Evolutionary conservation across 1,140 invertebrate species (phyloP), one percentile per base, ranked within the genome.

Genomic region (Ectropis grisescens): DNA sequence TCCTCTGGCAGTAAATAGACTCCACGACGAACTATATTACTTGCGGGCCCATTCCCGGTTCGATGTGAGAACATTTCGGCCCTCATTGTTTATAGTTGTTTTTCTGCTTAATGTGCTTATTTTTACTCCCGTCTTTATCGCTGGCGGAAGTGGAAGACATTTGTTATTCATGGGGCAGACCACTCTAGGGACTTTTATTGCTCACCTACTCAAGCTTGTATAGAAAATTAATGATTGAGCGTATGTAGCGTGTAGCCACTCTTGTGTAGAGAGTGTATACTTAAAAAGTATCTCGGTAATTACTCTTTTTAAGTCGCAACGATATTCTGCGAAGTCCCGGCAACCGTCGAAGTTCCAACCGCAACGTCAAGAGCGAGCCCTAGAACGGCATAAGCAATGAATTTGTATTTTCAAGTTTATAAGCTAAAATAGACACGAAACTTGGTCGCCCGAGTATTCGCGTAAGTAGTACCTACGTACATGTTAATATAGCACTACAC

Each of bases 1-100:
- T 72, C 58, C 61, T 49, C 54, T 39, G 41, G 41, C 56, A 57
- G 58, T 66, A 66, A 70, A 67, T 66, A 68, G 35, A 64, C 56
- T 54, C 42, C 32, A 50, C 53, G 47, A 56, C 43, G 47, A 58
- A 61, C 53, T 60, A 58, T 53, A 50, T 53, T 44, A 54, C 57
- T 51, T 40, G 36, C 37, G 41, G 44, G 41, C 37, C 35, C 34
- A 43, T 33, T 34, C 38, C 37, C 33, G 29, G 16, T 19, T 26
- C 31, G 16, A 44, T 44, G 32, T 32, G 23, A 24, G 31, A 33
- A 25, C 31, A 33, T 19, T 19, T 19, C 16, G 16, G 16, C 19
- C 28, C 39, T 12, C 39, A 40, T 55, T 47, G 42, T 58, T 59
- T 55, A 49, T 46, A 35, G 41, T 37, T 26, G 37, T 37, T 43